A percentile compares a stretch with the other conserved stretches of the same genome.
Conservation (phyloP, 2,888 invertebrate genomes). For the Sinelater perroti region DNA sequence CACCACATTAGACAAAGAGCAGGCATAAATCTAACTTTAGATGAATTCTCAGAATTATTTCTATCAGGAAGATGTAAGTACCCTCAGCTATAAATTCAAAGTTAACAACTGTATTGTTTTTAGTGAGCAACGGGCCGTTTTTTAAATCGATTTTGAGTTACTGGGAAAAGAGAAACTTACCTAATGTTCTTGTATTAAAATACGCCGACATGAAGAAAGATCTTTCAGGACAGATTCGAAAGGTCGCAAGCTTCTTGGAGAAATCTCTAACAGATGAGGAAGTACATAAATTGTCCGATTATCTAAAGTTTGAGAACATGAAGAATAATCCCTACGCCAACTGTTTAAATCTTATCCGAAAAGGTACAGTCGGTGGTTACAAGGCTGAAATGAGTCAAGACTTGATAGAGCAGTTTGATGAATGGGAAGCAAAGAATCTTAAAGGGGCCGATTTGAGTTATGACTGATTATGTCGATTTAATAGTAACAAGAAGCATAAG, state of each 20-base stretch:
- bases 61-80: conserved; percentile 63
- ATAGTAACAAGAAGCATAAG: no score
- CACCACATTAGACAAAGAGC: conserved; percentile 77
- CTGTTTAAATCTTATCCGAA: conserved; percentile 18
- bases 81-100: conserved; percentile 16
- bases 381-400: conserved; percentile 20
- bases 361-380: conserved; percentile 20
- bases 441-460: conserved; percentile 5
- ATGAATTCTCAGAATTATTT: conserved; percentile 80
- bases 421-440: conserved; percentile 15
- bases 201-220: conserved; percentile 44
- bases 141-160: conserved; percentile 42
- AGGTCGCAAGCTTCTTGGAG: conserved; percentile 29
- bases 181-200: conserved; percentile 42
- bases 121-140: conserved; percentile 40
- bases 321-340: conserved; percentile 63
- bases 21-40: conserved; percentile 67
- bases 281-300: conserved; percentile 55
- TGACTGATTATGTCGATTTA: no score
- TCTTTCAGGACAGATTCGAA: conserved; percentile 29
- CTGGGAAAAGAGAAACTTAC: conserved; percentile 39
- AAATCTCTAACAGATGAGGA: conserved; percentile 52
- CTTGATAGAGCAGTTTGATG: conserved; percentile 15
- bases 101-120: conserved; percentile 6
- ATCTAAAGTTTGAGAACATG: conserved; percentile 64